Evolutionary conservation across 1,140 invertebrate species (phyloP).

Genomic region (Drosophila eugracilis): DNA sequence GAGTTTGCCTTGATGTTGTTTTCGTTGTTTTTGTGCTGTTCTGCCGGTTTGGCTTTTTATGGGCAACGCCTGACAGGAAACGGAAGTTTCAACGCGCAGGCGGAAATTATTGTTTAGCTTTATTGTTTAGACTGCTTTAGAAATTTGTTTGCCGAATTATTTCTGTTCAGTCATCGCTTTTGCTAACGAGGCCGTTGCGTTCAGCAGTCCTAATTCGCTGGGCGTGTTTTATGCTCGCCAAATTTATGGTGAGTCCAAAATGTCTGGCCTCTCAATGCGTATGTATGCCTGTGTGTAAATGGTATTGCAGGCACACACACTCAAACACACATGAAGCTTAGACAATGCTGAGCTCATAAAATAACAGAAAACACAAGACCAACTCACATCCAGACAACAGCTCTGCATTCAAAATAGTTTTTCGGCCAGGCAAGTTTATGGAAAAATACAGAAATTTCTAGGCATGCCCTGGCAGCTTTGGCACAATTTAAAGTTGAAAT

Average conservation of each 20-base stretch:
- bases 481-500: constrained; percentile 1
- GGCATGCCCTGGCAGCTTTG: constrained; percentile 1
- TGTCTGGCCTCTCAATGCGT: constrained; percentile 22
- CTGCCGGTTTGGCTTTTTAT: constrained; percentile 55
- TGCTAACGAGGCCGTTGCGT: constrained; percentile 24
- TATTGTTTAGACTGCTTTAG: constrained; percentile 81
- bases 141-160: constrained; percentile 81
- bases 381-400: constrained; percentile 56
- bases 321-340: constrained; percentile 9
- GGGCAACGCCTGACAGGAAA: constrained; percentile 63
- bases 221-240: constrained; percentile 60
- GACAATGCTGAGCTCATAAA: constrained; percentile 41
- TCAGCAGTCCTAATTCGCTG: constrained; percentile 50
- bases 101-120: constrained; percentile 82
- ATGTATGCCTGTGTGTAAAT: constrained; percentile 45
- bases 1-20: constrained; percentile 30
- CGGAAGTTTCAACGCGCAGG: constrained; percentile 77
- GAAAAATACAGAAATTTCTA: constrained; percentile 13
- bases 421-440: constrained; percentile 14
- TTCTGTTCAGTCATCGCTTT: constrained; percentile 71
- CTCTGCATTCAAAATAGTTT: constrained; percentile 52
- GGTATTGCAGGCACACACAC: constrained; percentile 4
- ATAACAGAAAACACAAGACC: constrained; percentile 46
- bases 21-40: constrained; percentile 32
- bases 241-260: constrained; percentile 66